Evolutionary conservation across 2,888 invertebrate genomes (phyloP).

Genomic region (Polietes domitor): DNA sequence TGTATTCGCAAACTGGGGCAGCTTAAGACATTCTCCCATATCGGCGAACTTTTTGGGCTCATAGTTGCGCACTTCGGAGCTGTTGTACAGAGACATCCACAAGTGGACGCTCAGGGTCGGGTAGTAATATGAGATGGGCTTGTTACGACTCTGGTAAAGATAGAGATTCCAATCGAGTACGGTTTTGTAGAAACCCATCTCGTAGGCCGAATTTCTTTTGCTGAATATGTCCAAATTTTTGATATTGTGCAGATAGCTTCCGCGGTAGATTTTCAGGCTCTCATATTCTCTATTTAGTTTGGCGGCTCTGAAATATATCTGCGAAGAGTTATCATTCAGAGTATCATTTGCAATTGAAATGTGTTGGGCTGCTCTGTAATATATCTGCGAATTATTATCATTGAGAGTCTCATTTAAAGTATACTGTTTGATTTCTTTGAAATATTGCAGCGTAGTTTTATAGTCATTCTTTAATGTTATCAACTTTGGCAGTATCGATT

Average conservation of each 20-base stretch:
- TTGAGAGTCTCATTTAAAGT: too few species aligned
- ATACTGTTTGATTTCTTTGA: too few species aligned
- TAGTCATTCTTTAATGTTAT: slow-evolving; percentile 69
- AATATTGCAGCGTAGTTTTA: too few species aligned
- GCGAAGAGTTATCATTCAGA: slow-evolving; percentile 74
- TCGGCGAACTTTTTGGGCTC: slow-evolving; percentile 74
- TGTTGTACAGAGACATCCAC: slow-evolving; percentile 78
- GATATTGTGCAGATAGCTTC: slow-evolving; percentile 77
- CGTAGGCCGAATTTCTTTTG: slow-evolving; percentile 74
- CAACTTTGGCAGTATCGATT: slow-evolving; percentile 71
- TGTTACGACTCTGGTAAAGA: slow-evolving; percentile 77
- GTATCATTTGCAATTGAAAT: too few species aligned
- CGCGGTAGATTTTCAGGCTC: slow-evolving; percentile 73
- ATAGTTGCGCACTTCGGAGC: slow-evolving; percentile 72
- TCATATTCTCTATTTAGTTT: slow-evolving; percentile 75
- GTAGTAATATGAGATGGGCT: slow-evolving; percentile 79
- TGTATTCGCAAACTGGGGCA: slow-evolving; percentile 76
- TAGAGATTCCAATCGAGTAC: slow-evolving; percentile 78
- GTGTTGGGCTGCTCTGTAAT: too few species aligned
- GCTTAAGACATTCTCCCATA: slow-evolving; percentile 75
- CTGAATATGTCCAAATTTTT: slow-evolving; percentile 74
- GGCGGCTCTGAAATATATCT: slow-evolving; percentile 72
- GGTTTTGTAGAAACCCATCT: slow-evolving; percentile 73
- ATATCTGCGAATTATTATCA: too few species aligned
- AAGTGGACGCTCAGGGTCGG: slow-evolving; percentile 77